Conservation (phyloP, 2,113 vertebrate genomes). For the Lycocorax pyrrhopterus region DNA sequence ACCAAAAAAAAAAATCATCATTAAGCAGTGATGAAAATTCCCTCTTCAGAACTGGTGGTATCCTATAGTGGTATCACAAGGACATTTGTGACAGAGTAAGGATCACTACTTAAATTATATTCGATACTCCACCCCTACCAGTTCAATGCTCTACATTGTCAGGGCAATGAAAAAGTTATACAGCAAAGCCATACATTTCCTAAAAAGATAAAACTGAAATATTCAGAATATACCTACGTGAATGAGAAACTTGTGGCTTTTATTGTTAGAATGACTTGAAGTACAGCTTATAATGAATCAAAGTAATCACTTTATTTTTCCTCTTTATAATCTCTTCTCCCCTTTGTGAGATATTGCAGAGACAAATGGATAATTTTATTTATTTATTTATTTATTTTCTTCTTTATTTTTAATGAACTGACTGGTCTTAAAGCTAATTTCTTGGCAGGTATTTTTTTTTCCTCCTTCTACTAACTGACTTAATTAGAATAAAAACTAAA, state of each 20-base stretch:
- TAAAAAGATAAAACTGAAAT: neutral
- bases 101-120: neutral
- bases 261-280: neutral
- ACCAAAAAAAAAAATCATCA: neutral
- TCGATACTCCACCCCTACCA: neutral
- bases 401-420: neutral
- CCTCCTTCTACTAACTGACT: neutral
- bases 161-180: neutral
- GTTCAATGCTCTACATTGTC: neutral
- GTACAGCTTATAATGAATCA: neutral
- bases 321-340: neutral
- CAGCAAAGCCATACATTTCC: neutral
- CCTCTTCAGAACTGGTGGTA: neutral
- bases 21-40: neutral
- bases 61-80: neutral
- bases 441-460: neutral
- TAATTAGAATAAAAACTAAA: conserved; percentile 37
- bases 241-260: neutral
- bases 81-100: neutral
- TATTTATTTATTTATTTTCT: neutral
- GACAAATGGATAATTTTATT: neutral
- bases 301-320: neutral
- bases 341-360: neutral
- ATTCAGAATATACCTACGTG: neutral
- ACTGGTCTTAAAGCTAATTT: neutral